Percentiles rank a stretch among this genome's conserved stretches.
phyloP scores from a whole-genome alignment of 1,140 invertebrate species.

The Drosophila dunni region DNA sequence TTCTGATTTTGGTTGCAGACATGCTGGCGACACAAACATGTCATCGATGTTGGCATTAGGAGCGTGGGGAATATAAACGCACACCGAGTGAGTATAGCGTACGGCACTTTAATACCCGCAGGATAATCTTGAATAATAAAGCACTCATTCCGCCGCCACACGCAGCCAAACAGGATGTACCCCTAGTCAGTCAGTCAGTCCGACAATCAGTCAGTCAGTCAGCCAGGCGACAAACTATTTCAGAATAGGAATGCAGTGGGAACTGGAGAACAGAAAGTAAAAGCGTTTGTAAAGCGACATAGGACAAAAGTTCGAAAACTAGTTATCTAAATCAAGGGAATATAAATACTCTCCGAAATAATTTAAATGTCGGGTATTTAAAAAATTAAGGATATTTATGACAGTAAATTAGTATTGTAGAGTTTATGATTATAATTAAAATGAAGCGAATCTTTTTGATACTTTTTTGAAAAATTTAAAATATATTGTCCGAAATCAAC shows the following conservation, averaged over 20 bases:
- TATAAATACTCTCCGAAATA: neutral
- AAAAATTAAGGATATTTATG: too few relatives aligned
- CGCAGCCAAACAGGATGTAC: conserved; percentile 8
- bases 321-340: neutral
- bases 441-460: too few relatives aligned
- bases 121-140: conserved; percentile 82
- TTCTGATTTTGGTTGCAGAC: conserved; percentile 47
- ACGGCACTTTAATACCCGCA: conserved; percentile 70
- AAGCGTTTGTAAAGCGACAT: neutral
- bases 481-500: too few relatives aligned
- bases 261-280: neutral
- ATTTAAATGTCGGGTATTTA: too few relatives aligned
- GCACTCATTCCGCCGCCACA: conserved; percentile 24
- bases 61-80: conserved; percentile 41
- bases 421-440: too few relatives aligned
- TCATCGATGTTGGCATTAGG: conserved; percentile 62
- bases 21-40: conserved; percentile 81
- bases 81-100: conserved; percentile 45
- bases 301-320: too few relatives aligned
- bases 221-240: conserved; percentile 38
- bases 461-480: too few relatives aligned
- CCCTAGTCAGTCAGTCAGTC: conserved; percentile 3
- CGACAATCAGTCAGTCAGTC: conserved; percentile 14
- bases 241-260: conserved; percentile 13
- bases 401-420: too few relatives aligned